Evolutionary conservation across 2,888 invertebrate species (phyloP).

Genomic region (Athetis lepigone): DNA sequence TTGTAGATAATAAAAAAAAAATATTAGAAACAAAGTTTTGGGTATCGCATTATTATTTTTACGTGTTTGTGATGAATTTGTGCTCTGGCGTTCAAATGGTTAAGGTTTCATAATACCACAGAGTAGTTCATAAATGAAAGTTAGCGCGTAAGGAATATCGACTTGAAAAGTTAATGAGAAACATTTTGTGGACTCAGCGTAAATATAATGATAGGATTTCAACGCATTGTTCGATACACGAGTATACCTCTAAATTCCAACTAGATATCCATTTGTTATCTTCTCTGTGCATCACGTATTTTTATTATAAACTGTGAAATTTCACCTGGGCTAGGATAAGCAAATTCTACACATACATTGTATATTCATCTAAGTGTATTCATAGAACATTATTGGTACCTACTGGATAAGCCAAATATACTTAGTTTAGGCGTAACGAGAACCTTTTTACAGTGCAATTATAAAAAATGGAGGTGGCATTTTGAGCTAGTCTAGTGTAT

Average conservation of each 20-base stretch:
- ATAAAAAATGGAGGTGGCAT: neutral
- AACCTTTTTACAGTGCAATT: neutral
- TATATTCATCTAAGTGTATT: conserved; percentile 10
- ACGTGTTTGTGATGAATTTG: no score
- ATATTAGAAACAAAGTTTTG: no score
- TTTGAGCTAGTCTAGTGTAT: neutral
- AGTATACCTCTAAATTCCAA: neutral
- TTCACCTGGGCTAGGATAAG: neutral
- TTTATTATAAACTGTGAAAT: neutral
- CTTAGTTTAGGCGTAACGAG: conserved; percentile 8
- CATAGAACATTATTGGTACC: neutral
- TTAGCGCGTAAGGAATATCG: neutral
- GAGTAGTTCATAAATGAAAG: conserved; percentile 23
- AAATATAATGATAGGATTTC: neutral
- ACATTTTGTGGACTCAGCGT: neutral
- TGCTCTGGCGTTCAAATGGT: no score
- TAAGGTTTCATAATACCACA: neutral
- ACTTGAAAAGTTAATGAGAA: neutral
- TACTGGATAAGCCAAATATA: conserved; percentile 10
- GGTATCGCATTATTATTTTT: no score
- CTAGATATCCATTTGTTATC: conserved; percentile 20
- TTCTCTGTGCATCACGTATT: conserved; percentile 6
- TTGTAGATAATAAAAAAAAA: no score
- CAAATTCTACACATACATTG: conserved; percentile 13
- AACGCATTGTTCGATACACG: neutral